Conservation (phyloP, 2,797 vertebrate genomes). For the Amazona ochrocephala region DNA sequence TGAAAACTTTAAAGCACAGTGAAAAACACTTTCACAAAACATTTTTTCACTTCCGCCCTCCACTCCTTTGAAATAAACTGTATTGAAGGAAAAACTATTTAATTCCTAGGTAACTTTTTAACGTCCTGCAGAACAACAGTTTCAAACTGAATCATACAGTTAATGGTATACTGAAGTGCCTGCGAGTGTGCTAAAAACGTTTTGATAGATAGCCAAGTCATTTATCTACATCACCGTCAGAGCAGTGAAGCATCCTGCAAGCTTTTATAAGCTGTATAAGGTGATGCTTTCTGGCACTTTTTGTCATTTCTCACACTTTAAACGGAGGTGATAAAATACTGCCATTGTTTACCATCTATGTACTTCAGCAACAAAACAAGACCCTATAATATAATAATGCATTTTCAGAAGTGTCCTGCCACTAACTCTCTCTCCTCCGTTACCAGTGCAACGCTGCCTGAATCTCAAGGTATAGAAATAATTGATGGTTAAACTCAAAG, state of each 20-base stretch:
- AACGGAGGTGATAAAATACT: slow-evolving; percentile 65
- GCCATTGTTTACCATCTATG: slow-evolving; percentile 69
- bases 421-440: slow-evolving; percentile 27
- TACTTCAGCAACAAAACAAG: slow-evolving; percentile 72
- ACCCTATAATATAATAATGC: slow-evolving; percentile 58
- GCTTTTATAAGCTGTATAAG: slow-evolving; percentile 57
- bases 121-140: slow-evolving; percentile 65
- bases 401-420: slow-evolving; percentile 46
- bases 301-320: slow-evolving; percentile 76
- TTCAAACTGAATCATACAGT: slow-evolving; percentile 70
- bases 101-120: slow-evolving; percentile 72
- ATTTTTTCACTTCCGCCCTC: neutral
- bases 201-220: slow-evolving; percentile 82
- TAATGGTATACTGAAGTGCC: slow-evolving; percentile 77
- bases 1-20: slow-evolving; percentile 64
- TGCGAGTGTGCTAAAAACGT: slow-evolving; percentile 78
- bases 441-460: slow-evolving; percentile 22
- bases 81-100: slow-evolving; percentile 40
- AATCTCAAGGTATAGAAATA: slow-evolving; percentile 75
- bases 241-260: slow-evolving; percentile 76
- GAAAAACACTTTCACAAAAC: neutral
- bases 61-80: slow-evolving; percentile 28
- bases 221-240: slow-evolving; percentile 89
- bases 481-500: slow-evolving; percentile 81
- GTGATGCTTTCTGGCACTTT: slow-evolving; percentile 65